These are phyloP conservation scores for Drosophila mercatorum DNA, from an alignment of 2,888 invertebrate species.

Conservation along the genomic window DNA sequence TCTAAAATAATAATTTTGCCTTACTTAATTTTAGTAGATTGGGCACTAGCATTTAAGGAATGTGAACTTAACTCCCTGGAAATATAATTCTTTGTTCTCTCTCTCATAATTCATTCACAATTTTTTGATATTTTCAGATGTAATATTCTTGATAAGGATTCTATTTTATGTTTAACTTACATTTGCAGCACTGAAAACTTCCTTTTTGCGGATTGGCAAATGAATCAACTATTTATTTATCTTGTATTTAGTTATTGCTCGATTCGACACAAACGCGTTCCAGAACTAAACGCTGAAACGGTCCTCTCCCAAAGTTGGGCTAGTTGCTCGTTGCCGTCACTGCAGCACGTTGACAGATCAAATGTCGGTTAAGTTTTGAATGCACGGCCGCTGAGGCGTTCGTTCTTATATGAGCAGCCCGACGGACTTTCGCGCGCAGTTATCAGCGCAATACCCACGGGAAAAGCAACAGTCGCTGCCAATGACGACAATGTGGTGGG, in stretches of 20 bases:
- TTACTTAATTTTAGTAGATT: no score
- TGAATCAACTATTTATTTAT: background rate
- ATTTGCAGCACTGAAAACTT: slow-evolving; percentile 5
- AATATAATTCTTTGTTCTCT: no score
- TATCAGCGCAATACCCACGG: slow-evolving; percentile 65
- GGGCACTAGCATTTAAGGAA: no score
- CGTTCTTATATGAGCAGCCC: slow-evolving; percentile 77
- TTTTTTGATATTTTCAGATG: no score
- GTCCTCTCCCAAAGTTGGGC: slow-evolving; percentile 13
- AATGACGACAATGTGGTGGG: slow-evolving; percentile 58
- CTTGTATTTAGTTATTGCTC: background rate
- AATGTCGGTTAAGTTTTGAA: slow-evolving; percentile 83
- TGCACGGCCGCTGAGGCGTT: slow-evolving; percentile 69
- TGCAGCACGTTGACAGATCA: slow-evolving; percentile 81
- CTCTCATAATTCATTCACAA: background rate
- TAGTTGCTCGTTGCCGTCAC: slow-evolving; percentile 25
- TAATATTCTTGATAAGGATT: background rate
- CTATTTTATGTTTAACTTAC: slow-evolving; percentile 24
- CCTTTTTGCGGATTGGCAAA: background rate
- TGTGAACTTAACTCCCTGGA: no score
- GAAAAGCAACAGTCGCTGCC: slow-evolving; percentile 39
- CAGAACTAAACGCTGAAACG: slow-evolving; percentile 6
- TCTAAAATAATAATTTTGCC: no score
- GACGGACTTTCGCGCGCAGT: slow-evolving; percentile 48
- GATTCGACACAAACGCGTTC: slow-evolving; percentile 22